These are phyloP conservation scores for Bradysia coprophila DNA, from an alignment of 1,140 invertebrate species.

Conservation along the genomic window DNA sequence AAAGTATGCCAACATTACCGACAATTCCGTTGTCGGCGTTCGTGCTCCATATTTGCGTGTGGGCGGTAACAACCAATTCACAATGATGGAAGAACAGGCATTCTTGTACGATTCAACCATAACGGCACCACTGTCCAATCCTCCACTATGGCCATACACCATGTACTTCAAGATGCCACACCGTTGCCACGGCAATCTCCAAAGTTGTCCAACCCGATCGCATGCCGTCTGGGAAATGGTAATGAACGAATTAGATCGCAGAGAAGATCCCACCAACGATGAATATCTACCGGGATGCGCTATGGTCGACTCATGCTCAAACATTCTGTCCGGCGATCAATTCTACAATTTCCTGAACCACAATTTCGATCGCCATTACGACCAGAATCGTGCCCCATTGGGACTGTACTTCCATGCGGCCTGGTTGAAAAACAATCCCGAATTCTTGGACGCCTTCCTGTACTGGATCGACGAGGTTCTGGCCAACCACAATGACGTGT, in stretches of 20 bases:
- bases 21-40: constrained; percentile 86
- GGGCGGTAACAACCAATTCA: constrained; percentile 92
- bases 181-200: constrained; percentile 81
- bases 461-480: constrained; percentile 90
- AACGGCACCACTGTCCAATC: constrained; percentile 78
- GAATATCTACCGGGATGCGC: constrained; percentile 85
- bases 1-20: constrained; percentile 82
- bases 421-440: constrained; percentile 88
- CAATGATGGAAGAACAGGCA: constrained; percentile 94
- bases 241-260: constrained; percentile 87
- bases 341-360: constrained; percentile 93
- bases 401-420: constrained; percentile 92
- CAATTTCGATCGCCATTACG: constrained; percentile 90
- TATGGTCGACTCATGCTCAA: constrained; percentile 93
- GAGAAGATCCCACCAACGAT: constrained; percentile 80
- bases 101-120: constrained; percentile 94
- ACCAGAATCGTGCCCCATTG: constrained; percentile 80
- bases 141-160: constrained; percentile 91
- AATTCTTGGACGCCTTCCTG: constrained; percentile 81
- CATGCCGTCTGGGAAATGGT: constrained; percentile 96
- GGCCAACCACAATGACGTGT: constrained; percentile 75
- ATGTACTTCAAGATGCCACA: constrained; percentile 96
- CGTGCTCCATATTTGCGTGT: constrained; percentile 82
- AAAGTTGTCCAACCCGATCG: constrained; percentile 78
- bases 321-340: constrained; percentile 81